phyloP scores from a whole-genome alignment of 2,113 vertebrate species.

The Heteronetta atricapilla region DNA sequence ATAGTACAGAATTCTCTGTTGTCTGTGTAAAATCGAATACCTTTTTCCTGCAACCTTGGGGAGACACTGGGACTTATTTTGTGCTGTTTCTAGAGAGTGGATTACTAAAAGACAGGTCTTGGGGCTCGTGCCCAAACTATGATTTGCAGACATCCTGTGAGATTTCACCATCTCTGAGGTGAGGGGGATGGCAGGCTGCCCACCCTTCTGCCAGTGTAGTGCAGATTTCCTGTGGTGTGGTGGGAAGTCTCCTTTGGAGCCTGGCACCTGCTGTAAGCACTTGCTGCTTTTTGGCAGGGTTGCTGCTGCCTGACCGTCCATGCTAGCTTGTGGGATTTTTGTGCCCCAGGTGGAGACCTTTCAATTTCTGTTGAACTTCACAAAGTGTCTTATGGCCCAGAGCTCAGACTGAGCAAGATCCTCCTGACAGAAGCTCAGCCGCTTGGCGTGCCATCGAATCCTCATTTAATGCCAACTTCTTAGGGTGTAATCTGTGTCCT shows the following conservation, averaged over 20 bases:
- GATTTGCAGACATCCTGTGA: background rate
- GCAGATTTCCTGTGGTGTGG: background rate
- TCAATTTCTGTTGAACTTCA: fast-evolving
- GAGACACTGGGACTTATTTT: background rate
- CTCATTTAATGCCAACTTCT: background rate
- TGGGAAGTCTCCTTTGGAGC: background rate
- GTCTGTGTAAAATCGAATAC: background rate
- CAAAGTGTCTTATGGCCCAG: background rate
- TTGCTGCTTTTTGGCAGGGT: background rate
- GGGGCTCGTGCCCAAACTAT: background rate
- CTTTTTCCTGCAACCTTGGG: background rate
- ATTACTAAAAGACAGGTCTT: background rate
- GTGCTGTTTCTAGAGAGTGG: background rate
- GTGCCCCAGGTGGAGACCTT: background rate
- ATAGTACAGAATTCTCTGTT: background rate
- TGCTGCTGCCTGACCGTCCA: background rate
- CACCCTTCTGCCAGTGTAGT: background rate
- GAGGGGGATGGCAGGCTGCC: background rate
- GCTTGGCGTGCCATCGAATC: background rate
- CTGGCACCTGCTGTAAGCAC: background rate
- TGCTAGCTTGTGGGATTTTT: background rate
- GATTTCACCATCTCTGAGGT: background rate
- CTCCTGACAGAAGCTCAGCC: background rate
- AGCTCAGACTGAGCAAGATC: background rate
- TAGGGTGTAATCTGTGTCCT: background rate